Percentiles rank a stretch among this genome's conserved stretches.
Evolutionary conservation across 1,140 invertebrate genomes (phyloP).

Genomic region (Atta texana): DNA sequence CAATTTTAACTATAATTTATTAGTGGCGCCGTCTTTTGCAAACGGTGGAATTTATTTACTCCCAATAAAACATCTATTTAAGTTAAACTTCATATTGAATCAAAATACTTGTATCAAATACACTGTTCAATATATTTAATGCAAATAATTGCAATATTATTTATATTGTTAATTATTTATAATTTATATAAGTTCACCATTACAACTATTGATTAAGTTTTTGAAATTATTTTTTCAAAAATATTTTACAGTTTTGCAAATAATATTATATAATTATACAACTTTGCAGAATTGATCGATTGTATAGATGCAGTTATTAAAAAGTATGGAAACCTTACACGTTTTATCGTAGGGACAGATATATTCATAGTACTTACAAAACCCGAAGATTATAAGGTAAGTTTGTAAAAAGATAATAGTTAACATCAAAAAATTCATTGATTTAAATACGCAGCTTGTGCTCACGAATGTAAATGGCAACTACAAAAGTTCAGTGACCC

Average conservation of each 20-base stretch:
- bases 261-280: neutral
- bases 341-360: neutral
- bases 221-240: neutral
- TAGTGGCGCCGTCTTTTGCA: too few species aligned
- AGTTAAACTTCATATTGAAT: neutral
- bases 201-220: neutral
- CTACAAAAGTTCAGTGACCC: neutral
- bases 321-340: neutral
- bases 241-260: neutral
- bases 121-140: too few species aligned
- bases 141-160: too few species aligned
- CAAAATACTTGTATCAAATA: neutral
- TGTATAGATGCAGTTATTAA: neutral
- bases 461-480: neutral
- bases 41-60: too few species aligned
- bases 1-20: too few species aligned
- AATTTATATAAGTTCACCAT: neutral
- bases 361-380: neutral
- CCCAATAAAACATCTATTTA: neutral
- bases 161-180: neutral
- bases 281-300: slow-evolving; percentile 12
- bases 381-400: slow-evolving; percentile 37
- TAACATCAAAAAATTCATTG: neutral
- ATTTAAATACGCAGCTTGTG: slow-evolving; percentile 1
- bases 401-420: neutral